Percentiles rank a stretch among this genome's conserved stretches.
Conservation (phyloP, 2,113 vertebrate species). For the Loxodonta africana region DNA sequence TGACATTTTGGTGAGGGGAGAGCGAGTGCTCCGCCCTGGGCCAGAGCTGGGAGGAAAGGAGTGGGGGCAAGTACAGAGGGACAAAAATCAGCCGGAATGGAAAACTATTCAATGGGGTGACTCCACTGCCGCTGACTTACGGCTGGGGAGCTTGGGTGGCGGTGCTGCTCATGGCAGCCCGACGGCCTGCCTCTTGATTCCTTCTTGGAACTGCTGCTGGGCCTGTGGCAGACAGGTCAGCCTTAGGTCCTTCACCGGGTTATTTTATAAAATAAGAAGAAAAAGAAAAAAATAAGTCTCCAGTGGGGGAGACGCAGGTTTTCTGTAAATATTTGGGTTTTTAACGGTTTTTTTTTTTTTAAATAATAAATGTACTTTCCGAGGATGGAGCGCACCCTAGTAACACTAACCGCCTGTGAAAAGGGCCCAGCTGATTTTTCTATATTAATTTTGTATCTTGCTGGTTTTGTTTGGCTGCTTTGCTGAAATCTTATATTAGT, state of each 20-base stretch:
- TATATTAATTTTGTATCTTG: too few species aligned
- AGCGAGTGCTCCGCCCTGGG: constrained; percentile 74
- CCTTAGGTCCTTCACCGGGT: constrained; percentile 86
- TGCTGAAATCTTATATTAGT: too few species aligned
- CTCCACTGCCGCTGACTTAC: constrained; percentile 67
- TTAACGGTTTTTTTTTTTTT: constrained; percentile 84
- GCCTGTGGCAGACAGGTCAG: constrained; percentile 76
- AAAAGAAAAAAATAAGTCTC: constrained; percentile 84
- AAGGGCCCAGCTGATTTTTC: constrained; percentile 58
- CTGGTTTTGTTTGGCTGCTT: too few species aligned
- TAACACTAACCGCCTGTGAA: constrained; percentile 85
- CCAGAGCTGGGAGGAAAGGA: constrained; percentile 77
- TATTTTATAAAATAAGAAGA: constrained; percentile 84
- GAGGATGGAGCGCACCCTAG: constrained; percentile 85
- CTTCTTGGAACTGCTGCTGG: constrained; percentile 84
- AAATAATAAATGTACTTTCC: constrained; percentile 86
- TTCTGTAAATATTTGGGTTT: constrained; percentile 82
- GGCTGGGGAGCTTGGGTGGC: constrained; percentile 62
- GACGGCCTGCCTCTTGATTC: constrained; percentile 83
- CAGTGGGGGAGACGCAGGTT: constrained; percentile 85
- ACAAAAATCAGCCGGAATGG: constrained; percentile 83
- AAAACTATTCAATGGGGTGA: constrained; percentile 78
- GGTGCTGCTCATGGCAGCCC: constrained; percentile 74
- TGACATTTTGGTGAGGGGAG: constrained; percentile 79
- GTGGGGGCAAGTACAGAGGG: constrained; percentile 82